phyloP scores from a whole-genome alignment of 2,797 vertebrate genomes.

The Hydrophis major region DNA sequence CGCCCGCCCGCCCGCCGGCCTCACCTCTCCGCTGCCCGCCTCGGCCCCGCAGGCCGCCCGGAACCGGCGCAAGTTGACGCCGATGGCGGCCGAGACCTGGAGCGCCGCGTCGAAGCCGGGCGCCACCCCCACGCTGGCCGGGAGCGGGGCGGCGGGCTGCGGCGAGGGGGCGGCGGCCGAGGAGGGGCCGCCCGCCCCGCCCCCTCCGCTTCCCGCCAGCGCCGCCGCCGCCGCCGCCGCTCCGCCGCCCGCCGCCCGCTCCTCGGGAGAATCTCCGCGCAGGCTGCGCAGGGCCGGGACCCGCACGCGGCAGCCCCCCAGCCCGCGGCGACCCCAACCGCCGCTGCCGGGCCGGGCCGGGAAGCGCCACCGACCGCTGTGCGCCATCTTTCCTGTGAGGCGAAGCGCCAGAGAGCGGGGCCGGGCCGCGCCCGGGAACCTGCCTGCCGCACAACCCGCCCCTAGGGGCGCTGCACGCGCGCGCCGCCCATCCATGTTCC shows the following conservation, averaged over 20 bases:
- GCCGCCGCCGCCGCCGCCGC: slow-evolving; percentile 67
- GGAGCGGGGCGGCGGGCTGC: not conserved
- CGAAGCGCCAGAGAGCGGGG: slow-evolving; percentile 91
- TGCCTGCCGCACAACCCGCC: slow-evolving; percentile 38
- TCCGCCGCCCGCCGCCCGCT: slow-evolving; percentile 75
- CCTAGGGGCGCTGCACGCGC: not conserved
- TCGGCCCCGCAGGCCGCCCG: slow-evolving; percentile 91
- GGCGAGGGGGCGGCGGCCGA: not conserved
- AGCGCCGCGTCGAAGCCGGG: slow-evolving; percentile 95
- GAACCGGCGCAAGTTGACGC: slow-evolving; percentile 97
- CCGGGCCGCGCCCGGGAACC: slow-evolving; percentile 80
- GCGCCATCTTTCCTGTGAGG: slow-evolving; percentile 99
- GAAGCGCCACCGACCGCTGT: slow-evolving; percentile 99
- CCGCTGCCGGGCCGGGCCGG: slow-evolving; percentile 98
- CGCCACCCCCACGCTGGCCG: slow-evolving; percentile 74
- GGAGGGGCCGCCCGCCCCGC: slow-evolving; percentile 24
- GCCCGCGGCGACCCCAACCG: slow-evolving; percentile 74
- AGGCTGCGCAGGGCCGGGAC: slow-evolving; percentile 81
- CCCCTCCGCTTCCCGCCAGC: slow-evolving; percentile 45
- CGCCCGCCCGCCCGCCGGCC: slow-evolving; percentile 41
- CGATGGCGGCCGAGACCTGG: slow-evolving; percentile 94
- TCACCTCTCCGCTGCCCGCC: slow-evolving; percentile 93
- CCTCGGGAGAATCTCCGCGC: slow-evolving; percentile 55
- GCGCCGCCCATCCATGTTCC: not conserved
- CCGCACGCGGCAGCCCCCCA: slow-evolving; percentile 83